These are phyloP conservation scores for Carapus acus DNA, from an alignment of 2,797 vertebrate species.

Conservation along the genomic window DNA sequence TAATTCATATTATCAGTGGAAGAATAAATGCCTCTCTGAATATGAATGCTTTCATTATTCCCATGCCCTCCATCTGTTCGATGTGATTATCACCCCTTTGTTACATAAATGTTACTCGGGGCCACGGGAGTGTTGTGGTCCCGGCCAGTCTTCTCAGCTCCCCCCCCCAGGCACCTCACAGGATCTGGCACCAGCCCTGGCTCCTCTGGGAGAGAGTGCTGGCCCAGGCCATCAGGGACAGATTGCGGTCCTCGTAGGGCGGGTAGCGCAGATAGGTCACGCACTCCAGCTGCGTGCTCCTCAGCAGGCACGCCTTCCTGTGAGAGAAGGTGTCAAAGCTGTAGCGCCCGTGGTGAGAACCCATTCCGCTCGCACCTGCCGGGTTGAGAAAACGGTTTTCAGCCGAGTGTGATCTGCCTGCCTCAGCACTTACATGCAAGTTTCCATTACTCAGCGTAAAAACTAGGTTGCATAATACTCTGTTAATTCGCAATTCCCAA, in stretches of 20 bases:
- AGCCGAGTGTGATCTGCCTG: background rate
- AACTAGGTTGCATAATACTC: too few species aligned
- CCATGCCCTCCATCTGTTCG: background rate
- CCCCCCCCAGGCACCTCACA: conserved; percentile 58
- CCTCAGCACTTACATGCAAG: background rate
- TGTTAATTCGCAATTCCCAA: too few species aligned
- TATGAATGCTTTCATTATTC: background rate
- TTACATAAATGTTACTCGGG: conserved; percentile 10
- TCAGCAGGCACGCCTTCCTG: conserved; percentile 72
- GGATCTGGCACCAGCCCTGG: conserved; percentile 74
- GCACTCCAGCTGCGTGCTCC: conserved; percentile 68
- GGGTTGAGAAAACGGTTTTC: background rate
- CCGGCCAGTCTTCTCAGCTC: too few species aligned
- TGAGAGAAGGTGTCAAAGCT: conserved; percentile 78
- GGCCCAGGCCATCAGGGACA: conserved; percentile 74
- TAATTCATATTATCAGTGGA: background rate
- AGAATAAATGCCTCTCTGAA: conserved; percentile 15
- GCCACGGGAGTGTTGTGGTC: conserved; percentile 8
- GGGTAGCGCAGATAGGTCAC: conserved; percentile 74
- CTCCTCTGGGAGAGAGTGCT: conserved; percentile 68
- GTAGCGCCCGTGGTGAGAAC: conserved; percentile 67
- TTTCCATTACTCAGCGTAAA: background rate
- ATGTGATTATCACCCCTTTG: conserved; percentile 9
- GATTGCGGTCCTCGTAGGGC: conserved; percentile 71
- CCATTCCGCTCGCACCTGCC: conserved; percentile 71